Evolutionary conservation across 2,888 invertebrate genomes (phyloP).

Genomic region (Eremobia ochroleuca): DNA sequence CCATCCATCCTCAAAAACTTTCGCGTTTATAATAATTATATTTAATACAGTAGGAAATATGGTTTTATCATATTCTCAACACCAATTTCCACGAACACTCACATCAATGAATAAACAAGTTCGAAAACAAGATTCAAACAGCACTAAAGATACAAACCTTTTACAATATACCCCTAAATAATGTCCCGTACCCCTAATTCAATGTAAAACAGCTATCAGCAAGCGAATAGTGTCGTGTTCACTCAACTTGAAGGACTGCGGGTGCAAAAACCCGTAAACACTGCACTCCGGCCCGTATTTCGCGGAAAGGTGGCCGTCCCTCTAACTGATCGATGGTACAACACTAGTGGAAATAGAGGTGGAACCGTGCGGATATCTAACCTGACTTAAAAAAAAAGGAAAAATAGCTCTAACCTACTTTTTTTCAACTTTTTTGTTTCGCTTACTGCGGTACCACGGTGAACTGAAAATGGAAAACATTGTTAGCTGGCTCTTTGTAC

Average conservation of each 20-base stretch:
- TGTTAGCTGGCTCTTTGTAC: constrained; percentile 41
- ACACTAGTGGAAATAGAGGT: constrained; percentile 72
- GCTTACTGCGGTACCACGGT: constrained; percentile 25
- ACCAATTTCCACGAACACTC: not conserved
- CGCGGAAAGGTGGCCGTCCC: constrained; percentile 83
- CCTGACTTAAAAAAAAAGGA: constrained; percentile 60
- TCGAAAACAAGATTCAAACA: constrained; percentile 36
- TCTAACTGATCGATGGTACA: constrained; percentile 84
- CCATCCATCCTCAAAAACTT: too few species aligned
- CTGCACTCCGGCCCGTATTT: constrained; percentile 80
- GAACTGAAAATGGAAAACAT: constrained; percentile 29
- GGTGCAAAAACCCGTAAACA: constrained; percentile 80
- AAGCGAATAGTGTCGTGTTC: constrained; percentile 63
- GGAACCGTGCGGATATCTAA: constrained; percentile 62
- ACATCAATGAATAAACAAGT: constrained; percentile 18
- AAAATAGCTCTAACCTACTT: constrained; percentile 57
- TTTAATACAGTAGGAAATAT: too few species aligned
- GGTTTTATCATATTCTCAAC: not conserved
- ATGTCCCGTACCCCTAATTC: constrained; percentile 18
- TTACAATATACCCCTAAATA: constrained; percentile 31
- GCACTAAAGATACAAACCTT: constrained; percentile 29
- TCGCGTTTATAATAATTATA: too few species aligned
- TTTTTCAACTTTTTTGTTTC: constrained; percentile 42
- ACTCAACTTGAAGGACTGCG: constrained; percentile 66
- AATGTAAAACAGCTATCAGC: constrained; percentile 54